phyloP scores from a whole-genome alignment of 1,140 invertebrate species.

The Oppia nitens region DNA sequence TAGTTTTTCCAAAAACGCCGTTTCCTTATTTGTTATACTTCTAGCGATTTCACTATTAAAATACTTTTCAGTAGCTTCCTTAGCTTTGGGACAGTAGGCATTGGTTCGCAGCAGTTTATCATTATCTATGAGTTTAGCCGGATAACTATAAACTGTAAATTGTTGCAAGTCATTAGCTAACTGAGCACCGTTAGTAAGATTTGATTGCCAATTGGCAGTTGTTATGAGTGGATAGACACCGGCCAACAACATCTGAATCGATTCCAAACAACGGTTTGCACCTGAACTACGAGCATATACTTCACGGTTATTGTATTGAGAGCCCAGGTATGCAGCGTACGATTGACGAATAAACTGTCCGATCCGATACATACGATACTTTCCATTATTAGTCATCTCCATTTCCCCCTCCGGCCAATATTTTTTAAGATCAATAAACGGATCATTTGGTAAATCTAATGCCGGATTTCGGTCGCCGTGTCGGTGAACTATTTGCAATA shows the following conservation, averaged over 20 bases:
- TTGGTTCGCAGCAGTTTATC: constrained; percentile 2
- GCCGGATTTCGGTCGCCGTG: constrained; percentile 65
- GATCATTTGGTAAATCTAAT: constrained; percentile 41
- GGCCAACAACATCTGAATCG: constrained; percentile 57
- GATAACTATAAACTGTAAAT: constrained; percentile 43
- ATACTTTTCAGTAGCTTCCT: neutral
- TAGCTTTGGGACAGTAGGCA: constrained; percentile 3
- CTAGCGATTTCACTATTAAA: neutral
- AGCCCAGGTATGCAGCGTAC: constrained; percentile 46
- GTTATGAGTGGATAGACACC: constrained; percentile 30
- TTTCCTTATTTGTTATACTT: neutral
- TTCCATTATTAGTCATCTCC: constrained; percentile 54
- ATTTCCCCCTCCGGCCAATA: constrained; percentile 56
- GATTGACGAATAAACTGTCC: constrained; percentile 48
- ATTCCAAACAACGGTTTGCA: constrained; percentile 65
- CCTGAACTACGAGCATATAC: constrained; percentile 55
- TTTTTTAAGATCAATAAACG: constrained; percentile 39
- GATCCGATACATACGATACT: neutral
- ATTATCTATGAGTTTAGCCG: neutral
- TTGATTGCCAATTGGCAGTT: constrained; percentile 33
- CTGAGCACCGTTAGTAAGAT: constrained; percentile 22
- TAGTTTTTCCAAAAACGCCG: neutral
- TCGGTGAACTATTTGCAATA: constrained; percentile 37
- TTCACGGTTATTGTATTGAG: constrained; percentile 37
- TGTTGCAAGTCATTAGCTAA: constrained; percentile 53